A percentile compares a stretch with the other conserved stretches of the same genome.
Evolutionary conservation across 2,888 invertebrate species (phyloP).

Genomic region (Seira musarum): DNA sequence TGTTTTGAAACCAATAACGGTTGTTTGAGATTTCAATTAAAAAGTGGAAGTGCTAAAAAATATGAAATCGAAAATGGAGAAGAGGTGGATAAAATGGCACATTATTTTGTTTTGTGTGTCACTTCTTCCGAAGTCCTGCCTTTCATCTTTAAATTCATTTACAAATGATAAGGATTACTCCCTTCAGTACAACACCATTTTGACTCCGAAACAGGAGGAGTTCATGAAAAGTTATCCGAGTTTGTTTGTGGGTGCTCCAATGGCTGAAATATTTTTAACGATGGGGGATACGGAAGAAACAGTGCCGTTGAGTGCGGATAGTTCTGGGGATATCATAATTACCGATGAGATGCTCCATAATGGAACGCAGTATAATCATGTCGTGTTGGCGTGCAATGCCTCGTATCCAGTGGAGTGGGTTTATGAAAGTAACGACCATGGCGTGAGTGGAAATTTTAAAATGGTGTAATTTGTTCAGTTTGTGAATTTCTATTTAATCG

Average conservation of each 20-base stretch:
- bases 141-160: too few relatives aligned
- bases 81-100: too few relatives aligned
- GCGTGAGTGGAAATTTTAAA: constrained; percentile 56
- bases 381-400: constrained; percentile 67
- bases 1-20: too few relatives aligned
- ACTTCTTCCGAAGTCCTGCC: too few relatives aligned
- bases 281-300: constrained; percentile 60
- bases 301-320: constrained; percentile 44
- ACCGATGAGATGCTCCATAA: constrained; percentile 60
- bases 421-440: constrained; percentile 66
- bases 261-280: constrained; percentile 60
- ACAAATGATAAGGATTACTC: constrained; percentile 33
- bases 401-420: constrained; percentile 67
- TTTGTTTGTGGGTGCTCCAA: constrained; percentile 32
- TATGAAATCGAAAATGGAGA: too few relatives aligned
- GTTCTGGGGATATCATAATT: constrained; percentile 60
- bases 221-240: constrained; percentile 22
- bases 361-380: constrained; percentile 64
- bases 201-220: not conserved
- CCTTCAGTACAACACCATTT: constrained; percentile 19
- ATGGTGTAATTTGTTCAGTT: not conserved
- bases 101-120: too few relatives aligned
- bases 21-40: too few relatives aligned
- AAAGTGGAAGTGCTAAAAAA: too few relatives aligned
- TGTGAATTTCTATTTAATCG: not conserved